Conservation (phyloP, 2,113 vertebrate genomes). For the Syngnathus typhle region DNA sequence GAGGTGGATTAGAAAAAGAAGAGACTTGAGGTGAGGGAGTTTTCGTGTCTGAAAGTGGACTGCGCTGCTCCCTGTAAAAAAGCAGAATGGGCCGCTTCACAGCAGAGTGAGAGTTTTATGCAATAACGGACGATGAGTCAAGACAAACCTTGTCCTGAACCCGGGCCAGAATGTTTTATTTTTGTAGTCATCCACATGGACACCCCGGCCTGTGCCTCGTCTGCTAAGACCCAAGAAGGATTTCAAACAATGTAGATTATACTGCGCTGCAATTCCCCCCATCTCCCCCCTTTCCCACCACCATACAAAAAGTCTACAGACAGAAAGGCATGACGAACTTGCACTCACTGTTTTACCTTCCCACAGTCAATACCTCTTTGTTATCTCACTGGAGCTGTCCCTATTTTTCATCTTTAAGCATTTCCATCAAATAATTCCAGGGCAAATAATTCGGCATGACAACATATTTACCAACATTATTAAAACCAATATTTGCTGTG, state of each 20-base stretch:
- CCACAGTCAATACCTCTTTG: conserved; percentile 28
- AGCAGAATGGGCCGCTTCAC: conserved; percentile 49
- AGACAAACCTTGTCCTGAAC: conserved; percentile 58
- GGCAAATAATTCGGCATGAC: conserved; percentile 27
- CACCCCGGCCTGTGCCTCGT: conserved; percentile 31
- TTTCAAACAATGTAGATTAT: conserved; percentile 60
- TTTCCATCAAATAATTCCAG: conserved; percentile 31
- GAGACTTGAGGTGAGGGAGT: conserved; percentile 38
- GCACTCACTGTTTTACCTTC: conserved; percentile 38
- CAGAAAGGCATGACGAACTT: conserved; percentile 15
- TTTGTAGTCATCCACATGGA: conserved; percentile 52
- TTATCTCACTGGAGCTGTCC: conserved; percentile 29
- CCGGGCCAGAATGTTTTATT: conserved; percentile 52
- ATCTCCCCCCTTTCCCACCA: conserved; percentile 25
- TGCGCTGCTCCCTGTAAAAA: conserved; percentile 17
- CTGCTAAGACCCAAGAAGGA: conserved; percentile 45
- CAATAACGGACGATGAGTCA: conserved; percentile 57
- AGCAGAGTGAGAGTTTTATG: conserved; percentile 35
- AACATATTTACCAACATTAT: conserved; percentile 48
- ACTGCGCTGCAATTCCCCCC: conserved; percentile 36
- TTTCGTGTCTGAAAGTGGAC: conserved; percentile 46
- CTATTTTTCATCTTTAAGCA: conserved; percentile 40
- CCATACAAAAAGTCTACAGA: conserved; percentile 29
- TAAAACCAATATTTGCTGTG: conserved; percentile 60
- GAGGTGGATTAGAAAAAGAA: conserved; percentile 34